Evolutionary conservation across 2,113 vertebrate species (phyloP).

Genomic region (Pelodiscus sinensis): DNA sequence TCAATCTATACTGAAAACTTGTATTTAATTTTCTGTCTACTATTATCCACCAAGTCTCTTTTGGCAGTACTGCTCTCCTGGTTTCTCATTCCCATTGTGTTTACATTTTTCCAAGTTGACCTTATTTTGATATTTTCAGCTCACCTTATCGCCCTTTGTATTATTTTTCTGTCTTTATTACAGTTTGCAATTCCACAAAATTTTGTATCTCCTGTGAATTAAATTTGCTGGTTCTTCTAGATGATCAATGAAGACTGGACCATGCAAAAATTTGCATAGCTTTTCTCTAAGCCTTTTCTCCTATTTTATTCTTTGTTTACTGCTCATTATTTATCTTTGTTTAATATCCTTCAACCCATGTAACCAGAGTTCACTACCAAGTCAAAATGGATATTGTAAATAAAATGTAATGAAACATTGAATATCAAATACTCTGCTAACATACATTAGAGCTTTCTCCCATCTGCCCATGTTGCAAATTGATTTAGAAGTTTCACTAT

Average conservation of each 20-base stretch:
- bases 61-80: slow-evolving; percentile 13
- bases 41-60: neutral
- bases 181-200: neutral
- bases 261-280: neutral
- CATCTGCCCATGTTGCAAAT: neutral
- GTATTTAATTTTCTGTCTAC: slow-evolving; percentile 42
- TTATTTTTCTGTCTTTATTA: neutral
- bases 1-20: slow-evolving; percentile 7
- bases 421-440: neutral
- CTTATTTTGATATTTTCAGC: neutral
- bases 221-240: neutral
- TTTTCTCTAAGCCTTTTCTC: neutral
- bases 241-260: neutral
- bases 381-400: neutral
- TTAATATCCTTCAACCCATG: neutral
- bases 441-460: neutral
- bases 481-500: neutral
- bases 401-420: neutral
- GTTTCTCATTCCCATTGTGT: slow-evolving; percentile 29
- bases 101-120: neutral
- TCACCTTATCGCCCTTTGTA: neutral
- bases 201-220: neutral
- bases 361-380: neutral
- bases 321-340: neutral
- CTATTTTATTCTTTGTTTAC: neutral